These are phyloP conservation scores for Squalus acanthias DNA, from an alignment of 2,797 vertebrate genomes.

Conservation along the genomic window DNA sequence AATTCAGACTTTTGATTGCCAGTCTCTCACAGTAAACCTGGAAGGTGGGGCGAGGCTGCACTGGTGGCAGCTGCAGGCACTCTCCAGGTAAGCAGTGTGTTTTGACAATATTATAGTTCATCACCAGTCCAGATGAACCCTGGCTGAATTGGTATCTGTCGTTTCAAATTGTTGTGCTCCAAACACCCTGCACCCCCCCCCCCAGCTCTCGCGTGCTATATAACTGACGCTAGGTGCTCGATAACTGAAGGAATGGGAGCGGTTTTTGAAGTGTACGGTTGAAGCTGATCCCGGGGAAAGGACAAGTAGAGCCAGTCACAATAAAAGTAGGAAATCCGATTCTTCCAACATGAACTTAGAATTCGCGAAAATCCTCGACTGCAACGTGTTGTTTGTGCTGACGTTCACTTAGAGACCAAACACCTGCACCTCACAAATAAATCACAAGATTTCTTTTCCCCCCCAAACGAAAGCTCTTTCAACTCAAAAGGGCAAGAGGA, in stretches of 20 bases:
- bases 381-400: background rate
- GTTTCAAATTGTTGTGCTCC: background rate
- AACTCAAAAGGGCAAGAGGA: background rate
- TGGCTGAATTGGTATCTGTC: background rate
- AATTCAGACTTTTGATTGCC: background rate
- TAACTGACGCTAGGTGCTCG: background rate
- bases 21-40: background rate
- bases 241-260: background rate
- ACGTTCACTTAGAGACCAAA: background rate
- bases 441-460: background rate
- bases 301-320: background rate
- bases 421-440: background rate
- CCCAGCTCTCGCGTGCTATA: background rate
- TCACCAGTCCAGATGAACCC: background rate
- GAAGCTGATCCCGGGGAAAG: background rate
- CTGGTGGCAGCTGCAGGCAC: background rate
- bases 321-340: background rate
- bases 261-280: background rate
- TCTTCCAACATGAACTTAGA: background rate
- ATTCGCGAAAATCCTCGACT: background rate
- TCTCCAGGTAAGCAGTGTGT: background rate
- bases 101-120: background rate
- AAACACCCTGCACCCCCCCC: background rate
- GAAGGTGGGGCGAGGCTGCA: background rate
- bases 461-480: background rate